Evolutionary conservation across 2,888 invertebrate genomes (phyloP).

Genomic region (Agrochola macilenta): DNA sequence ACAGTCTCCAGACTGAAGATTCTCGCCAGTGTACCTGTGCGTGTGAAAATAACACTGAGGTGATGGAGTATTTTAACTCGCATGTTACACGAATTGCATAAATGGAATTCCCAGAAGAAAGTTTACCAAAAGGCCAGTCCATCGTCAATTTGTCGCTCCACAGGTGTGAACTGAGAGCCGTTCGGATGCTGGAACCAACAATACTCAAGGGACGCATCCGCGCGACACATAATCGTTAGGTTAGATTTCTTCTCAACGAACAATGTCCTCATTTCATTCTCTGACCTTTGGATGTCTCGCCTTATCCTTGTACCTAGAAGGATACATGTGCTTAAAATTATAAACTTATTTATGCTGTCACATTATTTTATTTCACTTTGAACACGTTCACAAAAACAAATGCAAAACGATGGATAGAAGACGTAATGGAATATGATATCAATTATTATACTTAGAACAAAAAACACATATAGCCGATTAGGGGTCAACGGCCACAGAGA

Average conservation of each 20-base stretch:
- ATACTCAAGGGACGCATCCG: slow-evolving; percentile 80
- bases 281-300: slow-evolving; percentile 33
- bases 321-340: neutral
- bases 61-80: neutral
- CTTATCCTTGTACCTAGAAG: slow-evolving; percentile 50
- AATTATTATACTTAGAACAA: neutral
- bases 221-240: slow-evolving; percentile 81
- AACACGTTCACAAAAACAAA: neutral
- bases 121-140: slow-evolving; percentile 80
- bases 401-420: neutral
- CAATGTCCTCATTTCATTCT: slow-evolving; percentile 64
- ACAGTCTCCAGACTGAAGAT: slow-evolving; percentile 85
- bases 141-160: slow-evolving; percentile 67
- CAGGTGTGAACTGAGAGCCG: slow-evolving; percentile 82
- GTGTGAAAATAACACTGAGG: neutral
- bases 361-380: neutral
- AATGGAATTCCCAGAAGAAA: neutral
- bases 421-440: neutral
- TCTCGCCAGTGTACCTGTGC: slow-evolving; percentile 84
- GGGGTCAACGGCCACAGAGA: neutral
- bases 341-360: neutral
- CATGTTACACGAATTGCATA: neutral
- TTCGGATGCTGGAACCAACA: slow-evolving; percentile 88
- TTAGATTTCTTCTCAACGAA: slow-evolving; percentile 77
- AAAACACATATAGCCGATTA: neutral